These are phyloP conservation scores for Erannis defoliaria DNA, from an alignment of 2,888 invertebrate genomes.

Conservation along the genomic window DNA sequence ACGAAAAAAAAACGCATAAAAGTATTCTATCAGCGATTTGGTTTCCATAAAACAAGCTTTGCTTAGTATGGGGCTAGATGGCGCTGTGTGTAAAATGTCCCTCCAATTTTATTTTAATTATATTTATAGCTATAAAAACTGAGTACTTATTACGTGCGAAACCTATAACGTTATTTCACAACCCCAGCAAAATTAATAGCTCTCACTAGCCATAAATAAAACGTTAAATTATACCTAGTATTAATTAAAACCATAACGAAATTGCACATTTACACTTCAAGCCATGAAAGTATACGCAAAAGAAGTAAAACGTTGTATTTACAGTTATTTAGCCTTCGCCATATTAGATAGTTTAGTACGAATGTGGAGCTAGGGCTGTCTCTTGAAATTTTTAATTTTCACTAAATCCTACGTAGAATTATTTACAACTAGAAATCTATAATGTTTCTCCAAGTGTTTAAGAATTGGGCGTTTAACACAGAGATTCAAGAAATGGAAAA, in stretches of 20 bases:
- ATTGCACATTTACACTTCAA: conserved; percentile 38
- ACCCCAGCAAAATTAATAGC: conserved; percentile 23
- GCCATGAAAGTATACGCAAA: conserved; percentile 35
- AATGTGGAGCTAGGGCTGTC: conserved; percentile 48
- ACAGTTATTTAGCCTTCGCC: conserved; percentile 48
- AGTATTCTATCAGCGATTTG: too few species aligned
- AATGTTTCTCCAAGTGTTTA: too few species aligned
- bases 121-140: too few species aligned
- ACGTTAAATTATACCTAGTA: conserved; percentile 14
- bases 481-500: too few species aligned
- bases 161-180: conserved; percentile 9
- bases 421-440: not conserved
- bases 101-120: too few species aligned
- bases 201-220: conserved; percentile 17
- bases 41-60: too few species aligned
- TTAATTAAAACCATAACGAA: conserved; percentile 36
- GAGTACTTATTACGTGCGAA: conserved; percentile 6
- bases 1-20: too few species aligned
- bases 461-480: too few species aligned
- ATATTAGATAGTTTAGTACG: conserved; percentile 68
- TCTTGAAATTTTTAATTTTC: not conserved
- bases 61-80: too few species aligned
- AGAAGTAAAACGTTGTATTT: conserved; percentile 30
- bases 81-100: too few species aligned
- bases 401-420: too few species aligned